A percentile compares a stretch with the other conserved stretches of the same genome.
Evolutionary conservation across 2,888 invertebrate species (phyloP).

Genomic region (Parapristionchus giblindavisi): DNA sequence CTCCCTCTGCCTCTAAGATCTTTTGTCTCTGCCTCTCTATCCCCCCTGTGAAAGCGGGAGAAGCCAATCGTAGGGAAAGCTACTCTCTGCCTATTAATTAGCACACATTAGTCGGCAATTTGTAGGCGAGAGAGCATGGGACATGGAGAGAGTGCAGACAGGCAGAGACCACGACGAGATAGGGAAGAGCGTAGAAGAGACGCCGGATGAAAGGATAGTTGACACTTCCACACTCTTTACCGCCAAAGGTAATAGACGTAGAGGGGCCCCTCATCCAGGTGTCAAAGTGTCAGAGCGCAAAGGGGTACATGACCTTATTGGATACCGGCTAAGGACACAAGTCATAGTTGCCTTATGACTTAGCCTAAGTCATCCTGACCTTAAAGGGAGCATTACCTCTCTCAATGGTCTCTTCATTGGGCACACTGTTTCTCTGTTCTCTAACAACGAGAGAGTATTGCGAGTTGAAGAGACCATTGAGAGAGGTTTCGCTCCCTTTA

Average conservation of each 20-base stretch:
- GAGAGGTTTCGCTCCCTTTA: no score
- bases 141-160: conserved; percentile 16
- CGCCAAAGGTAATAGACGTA: conserved; percentile 34
- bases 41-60: not conserved
- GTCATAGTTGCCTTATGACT: not conserved
- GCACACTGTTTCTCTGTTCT: no score
- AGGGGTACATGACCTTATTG: not conserved
- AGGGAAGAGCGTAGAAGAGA: not conserved
- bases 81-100: conserved; percentile 37
- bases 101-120: conserved; percentile 31
- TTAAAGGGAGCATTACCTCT: not conserved
- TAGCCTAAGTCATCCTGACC: not conserved
- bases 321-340: not conserved
- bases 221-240: conserved; percentile 32
- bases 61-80: not conserved
- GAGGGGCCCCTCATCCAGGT: conserved; percentile 11
- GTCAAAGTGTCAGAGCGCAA: conserved; percentile 18
- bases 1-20: no score
- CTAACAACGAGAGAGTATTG: no score
- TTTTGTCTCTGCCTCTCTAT: not conserved
- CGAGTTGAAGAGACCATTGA: no score
- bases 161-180: no score
- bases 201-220: not conserved
- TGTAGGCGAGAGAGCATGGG: conserved; percentile 12
- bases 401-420: no score